Base-by-base conservation (phyloP, 2,888 invertebrate species). In the Leuctra nigra region DNA sequence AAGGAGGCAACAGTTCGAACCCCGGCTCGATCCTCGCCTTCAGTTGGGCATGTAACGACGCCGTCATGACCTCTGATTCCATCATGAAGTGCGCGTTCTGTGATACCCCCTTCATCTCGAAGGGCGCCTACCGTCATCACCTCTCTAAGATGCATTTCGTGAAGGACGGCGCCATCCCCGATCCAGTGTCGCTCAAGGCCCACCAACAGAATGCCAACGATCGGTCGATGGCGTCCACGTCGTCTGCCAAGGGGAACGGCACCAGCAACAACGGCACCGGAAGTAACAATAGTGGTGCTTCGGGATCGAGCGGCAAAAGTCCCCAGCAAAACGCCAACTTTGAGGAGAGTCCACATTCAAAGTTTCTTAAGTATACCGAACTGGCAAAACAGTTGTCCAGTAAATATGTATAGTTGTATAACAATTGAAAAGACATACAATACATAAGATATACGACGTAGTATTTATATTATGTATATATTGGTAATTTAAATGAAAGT, bases 361-460 rank as follows among this genome's bases (percentile, higher is more conserved):
- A 96, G 79, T 96, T 96, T 80, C 86, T 95, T 66, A 96, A 96
- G 79, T 97, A 97, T 77, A 95, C 95, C 71, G 95, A 97, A 78
- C 84, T 97, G 76, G 97, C 97, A 69, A 96, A 96, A 77, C 96
- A 97, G 78, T 80, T 97, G 73, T 95, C 95, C 72, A 94, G 93
- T 77, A 95, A 95, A 79, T 94, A 93, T 79, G 89, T 90, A 81
- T 91, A 87, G 83, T 76, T 53, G 47, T 52, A 20, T 20, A 48
- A 29, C 7, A 29, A n/a, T 25, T 35, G 33, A 44, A 35, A 54
- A 54, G 36, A 23, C 33, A 36, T 35, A 29, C 39, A 41, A 53
- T 54, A 25, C 56, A 54, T 54, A 47, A 59, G 54, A 25, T 59
- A 59, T 57, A 56, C 54, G 54, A 41, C 52, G 44, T 41, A 41